Evolutionary conservation across 2,888 invertebrate species (phyloP), one percentile per base, ranked within the genome.

Genomic region (Ochropleura leucogaster): DNA sequence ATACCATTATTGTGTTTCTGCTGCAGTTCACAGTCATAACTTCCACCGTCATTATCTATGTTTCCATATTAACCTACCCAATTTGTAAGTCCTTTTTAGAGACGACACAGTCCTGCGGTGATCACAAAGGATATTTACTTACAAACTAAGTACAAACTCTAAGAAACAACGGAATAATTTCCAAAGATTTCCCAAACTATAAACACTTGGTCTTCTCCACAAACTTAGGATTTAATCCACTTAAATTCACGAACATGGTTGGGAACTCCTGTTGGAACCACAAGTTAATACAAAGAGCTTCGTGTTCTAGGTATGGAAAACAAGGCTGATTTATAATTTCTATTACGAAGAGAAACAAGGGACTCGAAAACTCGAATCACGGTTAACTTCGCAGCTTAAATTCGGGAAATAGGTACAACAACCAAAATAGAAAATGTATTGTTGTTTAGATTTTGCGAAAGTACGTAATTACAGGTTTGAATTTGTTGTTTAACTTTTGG

Each of bases 231-330:
- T 91, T 90, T 94, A 95, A 95, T 95, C 93, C 92, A 93, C 91
- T 94, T 93, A 92, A 89, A 94, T 93, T 94, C 92, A 89, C 82
- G 89, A 91, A 91, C 93, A 93, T 91, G 91, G 82, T 85, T 87
- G 89, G 82, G 81, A 89, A 91, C 89, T 90, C 88, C 83, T 88
- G 88, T 79, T 89, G 88, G 89, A 90, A 92, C 91, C 91, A 84
- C 94, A 92, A 92, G 90, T 93, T 92, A 91, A 91, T 90, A 91
- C 90, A 93, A 93, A 91, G 89, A 93, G 93, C 92, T 93, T 92
- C 90, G 89, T 90, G 88, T 87, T 80, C 79, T 82, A 89, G 85
- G 86, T 89, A 87, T 83, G 79, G 83, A 82, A 83, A 80, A 77
- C 76, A 83, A 59, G 63, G 82, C 80, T 80, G 80, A 85, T 85